A percentile compares a stretch with the other conserved stretches of the same genome.
These are phyloP conservation scores for Megaustenia siamemsis DNA, from an alignment of 2,888 invertebrate species.

Conservation along the genomic window DNA sequence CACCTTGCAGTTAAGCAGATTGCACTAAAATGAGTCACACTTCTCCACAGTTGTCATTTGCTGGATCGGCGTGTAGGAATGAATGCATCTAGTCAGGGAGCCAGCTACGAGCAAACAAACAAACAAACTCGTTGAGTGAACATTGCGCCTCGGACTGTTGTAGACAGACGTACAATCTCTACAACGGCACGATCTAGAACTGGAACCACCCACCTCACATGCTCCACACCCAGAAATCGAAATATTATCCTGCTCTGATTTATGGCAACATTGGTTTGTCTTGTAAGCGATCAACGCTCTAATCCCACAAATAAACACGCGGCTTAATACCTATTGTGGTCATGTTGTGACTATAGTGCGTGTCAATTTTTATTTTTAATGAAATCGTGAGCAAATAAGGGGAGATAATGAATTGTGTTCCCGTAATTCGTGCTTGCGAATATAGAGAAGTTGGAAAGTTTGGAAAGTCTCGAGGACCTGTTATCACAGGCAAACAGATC, in stretches of 20 bases:
- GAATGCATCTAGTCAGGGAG: no score
- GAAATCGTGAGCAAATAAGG: neutral
- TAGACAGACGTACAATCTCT: neutral
- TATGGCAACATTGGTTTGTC: neutral
- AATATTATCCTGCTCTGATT: neutral
- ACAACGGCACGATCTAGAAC: neutral
- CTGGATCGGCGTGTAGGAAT: no score
- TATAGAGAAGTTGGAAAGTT: neutral
- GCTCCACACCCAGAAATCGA: neutral
- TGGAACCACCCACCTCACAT: neutral
- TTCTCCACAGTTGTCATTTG: no score
- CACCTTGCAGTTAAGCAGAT: no score
- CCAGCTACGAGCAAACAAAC: no score
- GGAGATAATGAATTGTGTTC: neutral
- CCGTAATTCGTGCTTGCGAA: neutral
- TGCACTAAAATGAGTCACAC: no score
- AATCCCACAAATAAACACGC: neutral
- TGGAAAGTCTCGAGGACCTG: neutral
- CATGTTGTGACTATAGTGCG: neutral
- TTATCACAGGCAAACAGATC: slow-evolving; percentile 11
- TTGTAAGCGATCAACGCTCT: neutral
- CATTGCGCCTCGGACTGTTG: no score
- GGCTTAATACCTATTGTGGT: neutral
- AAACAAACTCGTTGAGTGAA: no score
- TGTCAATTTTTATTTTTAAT: neutral